phyloP scores from a whole-genome alignment of 2,113 vertebrate species.

The Oncorhynchus tshawytscha region DNA sequence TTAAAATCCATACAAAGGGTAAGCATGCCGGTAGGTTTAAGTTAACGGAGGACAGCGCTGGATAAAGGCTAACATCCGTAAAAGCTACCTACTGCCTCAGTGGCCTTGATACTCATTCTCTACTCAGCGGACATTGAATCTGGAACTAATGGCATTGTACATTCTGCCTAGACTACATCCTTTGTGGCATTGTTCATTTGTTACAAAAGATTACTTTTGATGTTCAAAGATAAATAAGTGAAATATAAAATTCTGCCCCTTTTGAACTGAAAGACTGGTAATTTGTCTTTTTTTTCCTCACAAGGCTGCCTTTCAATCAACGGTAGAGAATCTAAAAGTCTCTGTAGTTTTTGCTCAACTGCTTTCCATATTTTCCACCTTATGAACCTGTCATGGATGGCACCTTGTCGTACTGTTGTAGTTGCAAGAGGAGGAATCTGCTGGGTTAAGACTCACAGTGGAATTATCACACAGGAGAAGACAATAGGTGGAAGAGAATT shows the following conservation, averaged over 20 bases:
- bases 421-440: slow-evolving; percentile 34
- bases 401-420: slow-evolving; percentile 19
- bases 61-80: slow-evolving; percentile 61
- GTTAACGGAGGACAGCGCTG: slow-evolving; percentile 72
- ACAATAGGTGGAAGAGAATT: slow-evolving; percentile 58
- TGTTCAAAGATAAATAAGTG: slow-evolving; percentile 37
- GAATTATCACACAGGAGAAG: slow-evolving; percentile 34
- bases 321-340: slow-evolving; percentile 6
- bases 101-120: slow-evolving; percentile 63
- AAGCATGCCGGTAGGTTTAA: slow-evolving; percentile 78
- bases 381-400: slow-evolving; percentile 7
- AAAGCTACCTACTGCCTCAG: slow-evolving; percentile 51
- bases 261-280: slow-evolving; percentile 3
- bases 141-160: slow-evolving; percentile 47
- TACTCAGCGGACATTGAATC: slow-evolving; percentile 39
- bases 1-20: slow-evolving; percentile 86
- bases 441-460: slow-evolving; percentile 21
- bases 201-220: slow-evolving; percentile 38
- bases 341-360: slow-evolving; percentile 7
- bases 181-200: slow-evolving; percentile 44
- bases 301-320: background rate
- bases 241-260: slow-evolving; percentile 27
- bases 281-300: slow-evolving; percentile 1
- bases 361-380: slow-evolving; percentile 17
- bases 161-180: slow-evolving; percentile 36